Evolutionary conservation across 30 jellyfish, hydroid and myxozoan species (phyloP), one percentile per base, ranked within the genome.

Genomic region (Nemopilema nomurai): DNA sequence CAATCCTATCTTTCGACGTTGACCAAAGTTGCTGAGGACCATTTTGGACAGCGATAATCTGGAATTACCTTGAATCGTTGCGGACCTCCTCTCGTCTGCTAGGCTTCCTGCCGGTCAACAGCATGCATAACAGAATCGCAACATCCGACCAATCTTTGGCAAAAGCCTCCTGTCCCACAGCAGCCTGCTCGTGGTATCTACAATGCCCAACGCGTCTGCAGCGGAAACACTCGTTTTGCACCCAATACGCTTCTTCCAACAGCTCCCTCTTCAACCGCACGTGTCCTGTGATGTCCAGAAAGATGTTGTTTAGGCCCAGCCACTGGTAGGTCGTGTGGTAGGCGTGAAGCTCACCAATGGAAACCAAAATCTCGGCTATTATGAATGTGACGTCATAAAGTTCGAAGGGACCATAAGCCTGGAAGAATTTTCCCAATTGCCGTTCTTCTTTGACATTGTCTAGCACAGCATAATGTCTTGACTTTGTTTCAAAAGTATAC

Each of bases 401-500:
- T 41, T 69, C 26, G 20, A 91, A 81, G n/a, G 84, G 51, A 19
- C 81, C 83, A 31, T 51, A 49, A 4, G 80, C 31, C 17, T 65
- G 21, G n/a, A 41, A 71, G 63, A 82, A 50, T 16, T 64, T 69
- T 18, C 78, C 41, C 33, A 91, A 75, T 66, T 67, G 51, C 1
- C 84, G 82, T 29, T 86, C 86, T 20, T 67, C 67, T 29, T 91
- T 82, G 67, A 66, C n/a, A 74, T 65, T 49, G 71, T 90, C 89
- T 18, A 91, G 82, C 1, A 91, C 69, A 51, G 74, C 16, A 69
- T 80, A 91, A 24, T 83, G 49, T 64, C 93, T 79, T 19, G 90
- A 51, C 52, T 75, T 80, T 74, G 97, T 85, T 53, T 74, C 71
- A 79, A 91, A 91, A 9, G 96, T 62, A 79, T 91, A 91, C 52